Conservation (phyloP, 2,888 invertebrate species). For the Cenopis cana region DNA sequence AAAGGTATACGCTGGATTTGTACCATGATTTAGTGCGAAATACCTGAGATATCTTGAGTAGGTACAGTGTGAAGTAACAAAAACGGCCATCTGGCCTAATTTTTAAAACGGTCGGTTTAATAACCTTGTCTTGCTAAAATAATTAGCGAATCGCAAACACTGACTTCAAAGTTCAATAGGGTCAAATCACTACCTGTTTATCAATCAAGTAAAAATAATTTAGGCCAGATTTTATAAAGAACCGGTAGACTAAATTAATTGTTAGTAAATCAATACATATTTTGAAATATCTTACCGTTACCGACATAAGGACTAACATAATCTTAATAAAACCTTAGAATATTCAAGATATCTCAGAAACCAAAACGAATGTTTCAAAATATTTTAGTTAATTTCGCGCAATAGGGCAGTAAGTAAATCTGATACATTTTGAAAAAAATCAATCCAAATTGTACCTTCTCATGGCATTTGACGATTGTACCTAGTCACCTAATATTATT, state of each 20-base stretch:
- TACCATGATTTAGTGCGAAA: not conserved
- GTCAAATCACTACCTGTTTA: too few species aligned
- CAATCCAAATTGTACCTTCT: not conserved
- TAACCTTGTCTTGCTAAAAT: not conserved
- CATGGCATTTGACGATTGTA: not conserved
- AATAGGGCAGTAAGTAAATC: not conserved
- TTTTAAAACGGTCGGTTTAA: not conserved
- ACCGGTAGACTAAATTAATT: too few species aligned
- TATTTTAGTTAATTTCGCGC: not conserved
- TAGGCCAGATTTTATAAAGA: too few species aligned
- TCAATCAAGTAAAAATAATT: too few species aligned
- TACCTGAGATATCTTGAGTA: conserved; percentile 1
- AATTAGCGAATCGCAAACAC: too few species aligned
- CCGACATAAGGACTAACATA: too few species aligned
- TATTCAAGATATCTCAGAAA: conserved; percentile 17
- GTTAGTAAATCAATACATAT: too few species aligned
- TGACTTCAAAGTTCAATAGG: too few species aligned
- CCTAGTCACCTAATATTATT: not conserved
- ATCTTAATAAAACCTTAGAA: not conserved
- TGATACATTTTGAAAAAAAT: not conserved
- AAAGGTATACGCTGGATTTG: conserved; percentile 13
- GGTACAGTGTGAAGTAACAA: too few species aligned
- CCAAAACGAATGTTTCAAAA: not conserved
- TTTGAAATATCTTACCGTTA: too few species aligned
- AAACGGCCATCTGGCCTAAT: too few species aligned